Evolutionary conservation across 2,797 vertebrate species (phyloP), one percentile per base, ranked within the genome.

Genomic region (Acanthurus lineatus): DNA sequence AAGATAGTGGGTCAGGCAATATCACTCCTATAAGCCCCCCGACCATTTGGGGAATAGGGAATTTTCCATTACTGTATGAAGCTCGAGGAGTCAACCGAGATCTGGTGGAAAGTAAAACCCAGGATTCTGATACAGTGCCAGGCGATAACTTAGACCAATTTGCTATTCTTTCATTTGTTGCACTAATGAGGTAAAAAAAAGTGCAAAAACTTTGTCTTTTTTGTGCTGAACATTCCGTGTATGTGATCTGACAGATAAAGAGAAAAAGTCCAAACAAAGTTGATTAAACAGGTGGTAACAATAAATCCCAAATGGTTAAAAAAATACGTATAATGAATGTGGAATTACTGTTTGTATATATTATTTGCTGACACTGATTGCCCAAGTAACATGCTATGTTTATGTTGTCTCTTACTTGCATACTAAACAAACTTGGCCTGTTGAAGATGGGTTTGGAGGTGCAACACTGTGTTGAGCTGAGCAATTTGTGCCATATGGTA

Each of bases 1-100:
- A 83, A 86, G 81, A 85, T 65, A 69, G 22, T 19, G 64, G 87
- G 70, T 83, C 67, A 77, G 73, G 73, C 47, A 40, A 42, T 54
- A 67, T 71, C 59, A 61, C 16, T 74, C 20, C 65, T 61, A 58
- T 69, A 79, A 69, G 73, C 49, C 73, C 73, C 68, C 19, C 76
- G 44, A 67, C 54, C 68, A 56, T 45, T 9, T 64, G 57, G 69
- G 69, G 59, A 69, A 49, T 9, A 17, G 12, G 45, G 25, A 28
- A 54, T 76, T 58, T 64, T 58, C 3, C 63, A 71, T 59, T 35
- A 35, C 32, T 35, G 32, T 71, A 57, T 73, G 60, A 60, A 54
- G 20, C n/a, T 38, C 3, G 22, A 10, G 5, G 15, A 49, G 49
- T 35, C 32, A 56, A 76, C 73, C 10, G 74, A 35, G 62, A 80